Conservation (phyloP, 2,888 invertebrate genomes). For the Drosophila stalkeri region DNA sequence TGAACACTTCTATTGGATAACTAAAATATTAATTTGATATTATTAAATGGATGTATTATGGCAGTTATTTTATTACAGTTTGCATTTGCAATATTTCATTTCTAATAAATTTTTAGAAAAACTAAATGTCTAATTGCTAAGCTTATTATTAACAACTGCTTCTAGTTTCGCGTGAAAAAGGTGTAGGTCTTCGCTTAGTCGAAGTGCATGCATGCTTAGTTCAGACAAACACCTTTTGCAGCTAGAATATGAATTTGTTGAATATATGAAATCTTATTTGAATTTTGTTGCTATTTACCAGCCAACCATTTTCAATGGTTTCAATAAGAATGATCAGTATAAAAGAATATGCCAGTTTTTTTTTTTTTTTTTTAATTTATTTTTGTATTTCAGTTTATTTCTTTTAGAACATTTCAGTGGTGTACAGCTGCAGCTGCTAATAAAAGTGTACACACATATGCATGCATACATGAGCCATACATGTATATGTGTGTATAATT, state of each 20-base stretch:
- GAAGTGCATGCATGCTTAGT: not conserved
- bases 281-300: not conserved
- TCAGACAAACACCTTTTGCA: not conserved
- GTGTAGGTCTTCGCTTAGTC: constrained; percentile 9
- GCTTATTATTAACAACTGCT: not conserved
- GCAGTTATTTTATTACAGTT: too few relatives aligned
- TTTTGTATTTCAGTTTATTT: not conserved
- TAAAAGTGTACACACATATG: not conserved
- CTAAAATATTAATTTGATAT: too few relatives aligned
- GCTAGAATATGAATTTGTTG: not conserved
- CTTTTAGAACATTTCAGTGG: not conserved
- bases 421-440: not conserved
- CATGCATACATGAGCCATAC: too few relatives aligned
- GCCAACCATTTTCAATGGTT: too few relatives aligned
- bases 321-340: not conserved
- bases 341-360: not conserved
- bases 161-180: too few relatives aligned
- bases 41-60: too few relatives aligned
- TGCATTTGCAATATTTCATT: too few relatives aligned
- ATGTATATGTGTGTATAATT: too few relatives aligned
- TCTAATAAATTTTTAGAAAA: too few relatives aligned
- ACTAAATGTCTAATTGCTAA: too few relatives aligned
- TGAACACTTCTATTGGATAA: too few relatives aligned
- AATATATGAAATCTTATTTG: not conserved
- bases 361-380: too few relatives aligned